Base-by-base conservation (phyloP, 2,797 vertebrate genomes). In the Psittacula echo region DNA sequence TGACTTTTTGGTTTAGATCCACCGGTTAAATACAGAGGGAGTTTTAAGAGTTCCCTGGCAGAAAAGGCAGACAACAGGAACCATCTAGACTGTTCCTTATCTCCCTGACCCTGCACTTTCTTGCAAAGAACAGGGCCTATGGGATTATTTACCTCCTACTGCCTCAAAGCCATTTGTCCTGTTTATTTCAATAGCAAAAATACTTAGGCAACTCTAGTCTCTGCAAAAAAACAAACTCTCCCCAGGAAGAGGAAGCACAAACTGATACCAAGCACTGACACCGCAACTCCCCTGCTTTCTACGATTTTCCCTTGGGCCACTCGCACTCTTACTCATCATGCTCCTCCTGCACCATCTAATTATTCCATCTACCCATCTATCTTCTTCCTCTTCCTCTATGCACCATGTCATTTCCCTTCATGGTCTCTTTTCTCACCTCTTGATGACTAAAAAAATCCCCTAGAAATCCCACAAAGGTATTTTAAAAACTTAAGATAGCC, bases 261-360 rank as follows among this genome's bases (percentile, higher is more conserved):
- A 45, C 30, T 37, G 39, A 47, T 78, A 50, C 20, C 29, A 7
- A 56, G 19, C 30, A 45, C 9, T 37, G 9, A 3, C 29, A 2
- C n/a, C 37, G 2, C 0, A 3, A 41, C 34, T 41, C 17, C 20
- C 7, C 26, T 32, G 41, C n/a, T 85, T 60, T 42, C 37, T 13
- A n/a, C 13, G 7, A 6, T 30, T 83, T 50, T 32, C 23, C 34
- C 11, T 50, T 1, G 0, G 32, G 32, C 8, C 16, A 6, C 14
- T 54, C 13, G 30, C 22, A 18, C 18, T 47, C n/a, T 26, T 23
- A 50, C 10, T 17, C 44, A 26, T 47, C 3, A 1, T 1, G 2
- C 45, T 65, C 37, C 22, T 75, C 54, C 13, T 51, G 50, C 37
- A 68, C 16, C 30, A 26, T 17, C 34, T 37, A 37, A 60, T 60